Evolutionary conservation across 2,113 vertebrate species (phyloP).

Genomic region (Notechis scutatus): DNA sequence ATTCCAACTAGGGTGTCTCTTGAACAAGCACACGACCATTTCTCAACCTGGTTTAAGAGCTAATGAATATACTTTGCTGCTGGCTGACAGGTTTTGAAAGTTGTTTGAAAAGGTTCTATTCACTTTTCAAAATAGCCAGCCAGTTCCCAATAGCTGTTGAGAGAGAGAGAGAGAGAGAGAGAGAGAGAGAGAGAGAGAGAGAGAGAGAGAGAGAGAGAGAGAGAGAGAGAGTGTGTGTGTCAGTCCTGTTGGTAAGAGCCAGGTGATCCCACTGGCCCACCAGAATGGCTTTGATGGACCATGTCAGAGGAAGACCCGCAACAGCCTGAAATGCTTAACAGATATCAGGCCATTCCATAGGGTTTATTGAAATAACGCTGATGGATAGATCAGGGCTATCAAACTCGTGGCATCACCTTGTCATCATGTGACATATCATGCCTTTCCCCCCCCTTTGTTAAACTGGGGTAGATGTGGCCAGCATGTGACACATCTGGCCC

Average conservation of each 20-base stretch:
- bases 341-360: not conserved
- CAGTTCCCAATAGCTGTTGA: not conserved
- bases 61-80: not conserved
- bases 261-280: not conserved
- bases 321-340: not conserved
- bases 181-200: not conserved
- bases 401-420: too few species aligned
- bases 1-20: not conserved
- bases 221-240: not conserved
- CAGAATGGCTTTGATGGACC: not conserved
- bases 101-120: not conserved
- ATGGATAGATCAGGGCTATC: too few species aligned
- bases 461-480: too few species aligned
- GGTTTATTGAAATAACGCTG: not conserved
- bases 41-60: not conserved
- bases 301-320: not conserved
- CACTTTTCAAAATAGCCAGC: not conserved
- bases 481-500: too few species aligned
- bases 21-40: not conserved
- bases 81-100: not conserved
- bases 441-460: too few species aligned
- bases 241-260: not conserved
- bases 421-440: too few species aligned
- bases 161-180: too few species aligned
- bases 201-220: not conserved